These are phyloP conservation scores for Virgularia gustaviana DNA, from an alignment of 92 coral and sea anemone genomes.

Conservation along the genomic window DNA sequence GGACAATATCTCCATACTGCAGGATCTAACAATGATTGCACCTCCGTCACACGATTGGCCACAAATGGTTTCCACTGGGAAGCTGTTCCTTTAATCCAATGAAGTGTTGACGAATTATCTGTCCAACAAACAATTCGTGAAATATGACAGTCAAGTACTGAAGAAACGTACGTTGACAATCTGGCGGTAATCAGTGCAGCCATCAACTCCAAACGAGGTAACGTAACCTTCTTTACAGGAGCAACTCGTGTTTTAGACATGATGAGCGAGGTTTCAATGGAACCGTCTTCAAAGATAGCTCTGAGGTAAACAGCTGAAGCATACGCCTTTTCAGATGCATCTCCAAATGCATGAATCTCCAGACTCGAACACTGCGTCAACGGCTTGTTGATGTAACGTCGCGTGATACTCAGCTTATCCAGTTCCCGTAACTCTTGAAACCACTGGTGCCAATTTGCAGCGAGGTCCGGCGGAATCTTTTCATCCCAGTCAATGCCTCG, in stretches of 20 bases:
- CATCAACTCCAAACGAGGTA: slow-evolving; percentile 44
- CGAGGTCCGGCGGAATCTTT: background rate
- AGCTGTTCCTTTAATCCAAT: background rate
- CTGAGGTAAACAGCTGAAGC: slow-evolving; percentile 46
- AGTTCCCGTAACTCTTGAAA: slow-evolving; percentile 24
- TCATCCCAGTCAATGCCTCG: slow-evolving; percentile 47
- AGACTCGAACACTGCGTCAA: slow-evolving; percentile 3
- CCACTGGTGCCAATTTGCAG: slow-evolving; percentile 38
- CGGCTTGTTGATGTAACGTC: slow-evolving; percentile 38
- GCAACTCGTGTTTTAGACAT: slow-evolving; percentile 44
- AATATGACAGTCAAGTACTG: slow-evolving; percentile 19
- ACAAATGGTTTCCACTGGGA: slow-evolving; percentile 14
- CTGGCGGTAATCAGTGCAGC: slow-evolving; percentile 32
- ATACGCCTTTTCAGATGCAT: slow-evolving; percentile 49
- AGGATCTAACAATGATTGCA: background rate
- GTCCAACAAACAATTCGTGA: slow-evolving; percentile 32
- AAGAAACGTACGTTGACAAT: slow-evolving; percentile 16
- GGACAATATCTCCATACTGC: background rate
- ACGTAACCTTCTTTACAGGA: slow-evolving; percentile 37
- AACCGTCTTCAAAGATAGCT: slow-evolving; percentile 37
- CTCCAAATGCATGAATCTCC: slow-evolving; percentile 52
- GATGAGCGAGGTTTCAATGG: slow-evolving; percentile 26
- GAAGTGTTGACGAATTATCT: background rate
- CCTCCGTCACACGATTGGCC: background rate
- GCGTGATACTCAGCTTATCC: slow-evolving; percentile 22